Conservation (phyloP, 2,113 vertebrate genomes). For the Aramus guarauna region DNA sequence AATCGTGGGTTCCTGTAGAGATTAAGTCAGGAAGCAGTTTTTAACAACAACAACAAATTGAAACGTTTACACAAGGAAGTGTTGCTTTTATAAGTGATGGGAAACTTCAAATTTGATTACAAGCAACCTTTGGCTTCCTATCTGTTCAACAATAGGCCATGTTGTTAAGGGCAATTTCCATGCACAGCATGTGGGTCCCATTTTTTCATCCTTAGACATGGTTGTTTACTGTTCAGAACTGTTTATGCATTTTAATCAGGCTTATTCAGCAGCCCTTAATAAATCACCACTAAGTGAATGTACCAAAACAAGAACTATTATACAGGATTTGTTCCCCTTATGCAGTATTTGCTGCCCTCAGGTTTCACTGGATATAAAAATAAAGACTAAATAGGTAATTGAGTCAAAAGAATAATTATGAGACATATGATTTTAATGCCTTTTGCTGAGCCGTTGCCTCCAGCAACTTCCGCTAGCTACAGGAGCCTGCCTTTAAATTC, state of each 20-base stretch:
- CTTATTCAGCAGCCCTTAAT: constrained; percentile 84
- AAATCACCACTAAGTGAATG: constrained; percentile 80
- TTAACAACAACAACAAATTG: constrained; percentile 81
- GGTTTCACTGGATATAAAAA: constrained; percentile 63
- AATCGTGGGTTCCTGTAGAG: constrained; percentile 64
- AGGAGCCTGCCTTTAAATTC: constrained; percentile 77
- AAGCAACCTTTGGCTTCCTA: constrained; percentile 99
- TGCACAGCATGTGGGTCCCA: constrained; percentile 97
- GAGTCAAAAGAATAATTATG: constrained; percentile 68
- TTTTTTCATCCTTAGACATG: constrained; percentile 88
- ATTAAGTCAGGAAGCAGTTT: constrained; percentile 77
- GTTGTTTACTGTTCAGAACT: constrained; percentile 91
- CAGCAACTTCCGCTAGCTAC: constrained; percentile 62
- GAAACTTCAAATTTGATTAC: constrained; percentile 98
- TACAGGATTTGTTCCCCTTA: constrained; percentile 64
- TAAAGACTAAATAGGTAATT: constrained; percentile 64
- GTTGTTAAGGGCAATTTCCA: constrained; percentile 99
- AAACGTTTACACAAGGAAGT: constrained; percentile 82
- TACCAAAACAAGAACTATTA: constrained; percentile 77
- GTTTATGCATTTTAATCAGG: constrained; percentile 86
- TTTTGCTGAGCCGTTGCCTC: constrained; percentile 58
- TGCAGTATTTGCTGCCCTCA: constrained; percentile 56
- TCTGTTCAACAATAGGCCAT: constrained; percentile 90
- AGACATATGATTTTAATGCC: constrained; percentile 68
- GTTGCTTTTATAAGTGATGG: constrained; percentile 86